A percentile compares a stretch with the other conserved stretches of the same genome.
Conservation (phyloP, 1,140 invertebrate genomes). For the Whitmania pigra region DNA sequence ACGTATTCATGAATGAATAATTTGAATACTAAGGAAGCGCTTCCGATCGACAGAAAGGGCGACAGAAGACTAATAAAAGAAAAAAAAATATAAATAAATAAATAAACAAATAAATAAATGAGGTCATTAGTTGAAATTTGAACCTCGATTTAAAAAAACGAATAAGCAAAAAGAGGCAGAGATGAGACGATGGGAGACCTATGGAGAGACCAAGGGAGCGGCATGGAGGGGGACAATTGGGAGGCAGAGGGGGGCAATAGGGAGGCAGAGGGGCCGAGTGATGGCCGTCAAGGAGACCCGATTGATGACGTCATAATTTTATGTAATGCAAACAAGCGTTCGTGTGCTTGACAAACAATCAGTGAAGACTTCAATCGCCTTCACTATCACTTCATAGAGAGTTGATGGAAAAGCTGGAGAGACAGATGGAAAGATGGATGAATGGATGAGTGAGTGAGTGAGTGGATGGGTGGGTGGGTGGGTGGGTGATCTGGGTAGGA, state of each 20-base stretch:
- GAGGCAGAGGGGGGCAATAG: background rate
- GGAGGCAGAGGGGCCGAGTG: background rate
- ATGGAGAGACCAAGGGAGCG: background rate
- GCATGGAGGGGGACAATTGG: background rate
- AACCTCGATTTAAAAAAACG: background rate
- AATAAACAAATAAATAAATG: background rate
- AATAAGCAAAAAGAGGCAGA: background rate
- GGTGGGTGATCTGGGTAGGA: background rate
- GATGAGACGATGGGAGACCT: background rate
- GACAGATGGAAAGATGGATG: too few species aligned
- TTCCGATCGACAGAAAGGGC: too few species aligned
- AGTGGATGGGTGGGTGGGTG: too few species aligned
- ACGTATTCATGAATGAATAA: too few species aligned
- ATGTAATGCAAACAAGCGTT: background rate
- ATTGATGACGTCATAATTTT: background rate
- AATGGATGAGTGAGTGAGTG: too few species aligned
- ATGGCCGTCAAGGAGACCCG: background rate
- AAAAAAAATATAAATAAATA: too few species aligned
- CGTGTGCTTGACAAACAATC: background rate
- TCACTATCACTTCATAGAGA: slow-evolving; percentile 1
- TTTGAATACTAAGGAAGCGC: too few species aligned
- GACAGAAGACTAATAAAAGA: too few species aligned
- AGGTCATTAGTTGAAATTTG: background rate
- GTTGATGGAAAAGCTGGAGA: background rate
- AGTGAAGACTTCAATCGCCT: background rate